A percentile compares a stretch with the other conserved stretches of the same genome.
Conservation (phyloP, 2,797 vertebrate genomes). For the Eulemur rubriventer region DNA sequence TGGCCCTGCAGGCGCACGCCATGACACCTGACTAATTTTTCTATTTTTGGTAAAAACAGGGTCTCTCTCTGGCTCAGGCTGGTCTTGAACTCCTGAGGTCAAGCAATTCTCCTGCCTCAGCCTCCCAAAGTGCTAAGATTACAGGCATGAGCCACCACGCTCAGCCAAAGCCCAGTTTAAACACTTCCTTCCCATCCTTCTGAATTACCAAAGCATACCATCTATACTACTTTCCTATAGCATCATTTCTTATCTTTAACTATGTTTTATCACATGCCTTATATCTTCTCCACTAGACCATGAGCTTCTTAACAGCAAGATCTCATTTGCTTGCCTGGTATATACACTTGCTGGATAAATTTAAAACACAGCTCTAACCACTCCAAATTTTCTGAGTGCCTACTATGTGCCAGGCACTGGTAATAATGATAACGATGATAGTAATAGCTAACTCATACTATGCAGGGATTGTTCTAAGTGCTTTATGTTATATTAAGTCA, state of each 20-base stretch:
- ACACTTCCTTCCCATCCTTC: conserved; percentile 13
- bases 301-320: conserved; percentile 12
- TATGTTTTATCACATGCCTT: background rate
- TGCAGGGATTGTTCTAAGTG: background rate
- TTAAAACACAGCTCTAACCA: background rate
- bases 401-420: background rate
- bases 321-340: background rate
- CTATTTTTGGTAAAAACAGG: no score
- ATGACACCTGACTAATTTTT: no score
- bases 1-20: no score
- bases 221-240: background rate
- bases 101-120: no score
- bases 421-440: background rate
- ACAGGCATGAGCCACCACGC: no score
- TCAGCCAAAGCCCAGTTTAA: background rate
- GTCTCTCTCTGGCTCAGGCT: no score
- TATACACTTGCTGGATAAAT: background rate
- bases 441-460: background rate
- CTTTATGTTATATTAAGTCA: conserved; percentile 12
- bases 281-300: background rate
- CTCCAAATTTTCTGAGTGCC: background rate
- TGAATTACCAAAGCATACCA: background rate
- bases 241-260: background rate
- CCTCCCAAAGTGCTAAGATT: no score
- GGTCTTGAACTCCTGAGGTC: no score